phyloP scores from a whole-genome alignment of 2,113 vertebrate genomes.

The Corythornis madagascariensis region DNA sequence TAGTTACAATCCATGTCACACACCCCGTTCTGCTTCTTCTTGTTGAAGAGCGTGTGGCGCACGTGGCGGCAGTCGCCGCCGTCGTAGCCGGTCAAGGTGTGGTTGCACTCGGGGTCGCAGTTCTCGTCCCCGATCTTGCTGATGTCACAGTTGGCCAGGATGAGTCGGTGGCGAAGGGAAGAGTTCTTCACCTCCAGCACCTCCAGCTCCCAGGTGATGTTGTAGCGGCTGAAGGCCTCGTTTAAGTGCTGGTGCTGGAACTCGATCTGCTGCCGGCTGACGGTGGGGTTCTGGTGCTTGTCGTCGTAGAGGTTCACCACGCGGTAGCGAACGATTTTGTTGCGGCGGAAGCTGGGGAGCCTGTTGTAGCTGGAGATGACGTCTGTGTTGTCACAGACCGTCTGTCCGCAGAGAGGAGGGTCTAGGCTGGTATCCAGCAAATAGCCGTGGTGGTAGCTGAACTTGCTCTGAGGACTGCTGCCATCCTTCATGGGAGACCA shows the following conservation, averaged over 20 bases:
- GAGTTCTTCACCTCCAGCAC: slow-evolving; percentile 91
- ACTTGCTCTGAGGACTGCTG: slow-evolving; percentile 82
- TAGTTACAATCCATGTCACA: slow-evolving; percentile 97
- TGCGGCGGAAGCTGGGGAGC: slow-evolving; percentile 85
- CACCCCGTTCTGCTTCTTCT: slow-evolving; percentile 88
- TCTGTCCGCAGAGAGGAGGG: slow-evolving; percentile 93
- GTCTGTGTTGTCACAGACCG: slow-evolving; percentile 89
- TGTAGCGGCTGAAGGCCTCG: slow-evolving; percentile 89
- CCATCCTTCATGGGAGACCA: slow-evolving; percentile 95
- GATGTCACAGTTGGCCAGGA: slow-evolving; percentile 96
- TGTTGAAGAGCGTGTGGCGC: slow-evolving; percentile 75
- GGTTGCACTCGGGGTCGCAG: slow-evolving; percentile 95
- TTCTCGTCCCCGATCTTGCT: slow-evolving; percentile 90
- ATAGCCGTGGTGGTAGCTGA: slow-evolving; percentile 74
- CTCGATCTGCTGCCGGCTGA: slow-evolving; percentile 90
- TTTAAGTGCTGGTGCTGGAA: slow-evolving; percentile 93
- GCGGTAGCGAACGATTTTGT: slow-evolving; percentile 90
- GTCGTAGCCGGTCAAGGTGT: slow-evolving; percentile 90
- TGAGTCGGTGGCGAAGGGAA: slow-evolving; percentile 87
- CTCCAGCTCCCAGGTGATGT: slow-evolving; percentile 96
- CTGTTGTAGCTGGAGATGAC: slow-evolving; percentile 93
- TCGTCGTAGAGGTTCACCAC: slow-evolving; percentile 92
- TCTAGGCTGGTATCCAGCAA: slow-evolving; percentile 88
- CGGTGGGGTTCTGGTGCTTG: slow-evolving; percentile 81
- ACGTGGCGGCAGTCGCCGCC: slow-evolving; percentile 88